Conservation (phyloP, 2,888 invertebrate genomes). For the Dolichomitus sp. region DNA sequence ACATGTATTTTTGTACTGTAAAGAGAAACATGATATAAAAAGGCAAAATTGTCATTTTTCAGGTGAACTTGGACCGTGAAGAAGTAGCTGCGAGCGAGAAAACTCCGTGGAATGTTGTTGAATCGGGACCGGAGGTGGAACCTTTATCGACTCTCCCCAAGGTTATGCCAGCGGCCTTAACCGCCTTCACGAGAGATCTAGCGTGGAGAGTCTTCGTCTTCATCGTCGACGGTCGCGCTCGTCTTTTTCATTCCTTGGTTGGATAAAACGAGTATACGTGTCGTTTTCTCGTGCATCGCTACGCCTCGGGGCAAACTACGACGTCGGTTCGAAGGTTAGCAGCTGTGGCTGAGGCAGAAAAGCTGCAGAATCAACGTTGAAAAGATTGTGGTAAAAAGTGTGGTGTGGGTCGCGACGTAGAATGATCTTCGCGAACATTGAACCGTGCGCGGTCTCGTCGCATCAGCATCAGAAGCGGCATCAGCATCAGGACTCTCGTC, state of each 20-base stretch:
- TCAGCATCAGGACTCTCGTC: background rate
- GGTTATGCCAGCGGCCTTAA: conserved; percentile 56
- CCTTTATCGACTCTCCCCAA: conserved; percentile 54
- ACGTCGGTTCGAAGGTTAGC: background rate
- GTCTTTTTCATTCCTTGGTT: conserved; percentile 2
- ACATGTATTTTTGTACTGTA: background rate
- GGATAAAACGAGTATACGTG: conserved; percentile 28
- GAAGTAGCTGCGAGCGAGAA: conserved; percentile 15
- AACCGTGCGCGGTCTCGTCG: conserved; percentile 2
- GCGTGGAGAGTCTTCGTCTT: conserved; percentile 60
- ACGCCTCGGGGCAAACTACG: conserved; percentile 49
- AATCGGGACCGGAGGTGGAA: conserved; percentile 30
- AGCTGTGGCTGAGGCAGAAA: conserved; percentile 8
- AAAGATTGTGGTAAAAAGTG: conserved; percentile 16
- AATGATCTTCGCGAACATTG: conserved; percentile 42
- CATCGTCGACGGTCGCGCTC: conserved; percentile 41
- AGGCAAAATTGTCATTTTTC: conserved; percentile 63
- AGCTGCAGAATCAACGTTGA: conserved; percentile 37
- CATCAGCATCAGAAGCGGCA: background rate
- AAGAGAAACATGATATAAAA: conserved; percentile 47
- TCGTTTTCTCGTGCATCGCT: conserved; percentile 16
- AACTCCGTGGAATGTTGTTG: conserved; percentile 49
- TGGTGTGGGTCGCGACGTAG: conserved; percentile 11
- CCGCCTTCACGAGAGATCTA: conserved; percentile 42
- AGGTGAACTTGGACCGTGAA: conserved; percentile 45